phyloP scores from a whole-genome alignment of 2,113 vertebrate species.

The Tamias sibiricus region DNA sequence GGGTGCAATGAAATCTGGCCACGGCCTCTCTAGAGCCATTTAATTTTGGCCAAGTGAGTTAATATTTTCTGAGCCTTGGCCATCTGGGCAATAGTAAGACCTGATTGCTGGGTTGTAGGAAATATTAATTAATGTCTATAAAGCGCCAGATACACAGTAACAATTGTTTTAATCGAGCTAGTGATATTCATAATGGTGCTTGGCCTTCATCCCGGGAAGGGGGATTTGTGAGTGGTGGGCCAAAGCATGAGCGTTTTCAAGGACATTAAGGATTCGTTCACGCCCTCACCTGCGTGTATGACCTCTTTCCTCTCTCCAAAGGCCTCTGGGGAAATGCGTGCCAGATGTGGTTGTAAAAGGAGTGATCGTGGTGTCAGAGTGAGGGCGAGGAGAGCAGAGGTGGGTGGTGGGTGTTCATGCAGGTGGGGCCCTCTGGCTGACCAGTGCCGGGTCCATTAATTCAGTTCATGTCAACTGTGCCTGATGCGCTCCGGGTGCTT shows the following conservation, averaged over 20 bases:
- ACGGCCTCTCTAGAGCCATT: conserved; percentile 9
- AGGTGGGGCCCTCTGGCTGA: not conserved
- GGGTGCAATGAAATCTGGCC: not conserved
- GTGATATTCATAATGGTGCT: conserved; percentile 37
- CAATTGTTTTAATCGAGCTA: conserved; percentile 41
- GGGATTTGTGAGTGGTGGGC: conserved; percentile 25
- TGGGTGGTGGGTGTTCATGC: no score
- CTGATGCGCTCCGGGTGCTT: not conserved
- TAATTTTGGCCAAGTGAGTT: conserved; percentile 53
- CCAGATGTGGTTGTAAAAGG: not conserved
- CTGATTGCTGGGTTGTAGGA: conserved; percentile 52
- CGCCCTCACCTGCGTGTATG: not conserved
- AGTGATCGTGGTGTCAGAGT: not conserved
- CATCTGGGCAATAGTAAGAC: not conserved
- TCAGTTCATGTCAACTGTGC: not conserved
- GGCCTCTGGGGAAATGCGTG: not conserved
- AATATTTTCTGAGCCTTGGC: conserved; percentile 32
- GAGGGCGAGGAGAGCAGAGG: not conserved
- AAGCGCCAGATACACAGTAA: conserved; percentile 31
- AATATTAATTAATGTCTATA: conserved; percentile 44
- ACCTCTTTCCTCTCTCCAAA: not conserved
- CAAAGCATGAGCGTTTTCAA: not conserved
- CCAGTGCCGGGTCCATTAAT: not conserved
- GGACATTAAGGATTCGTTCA: not conserved
- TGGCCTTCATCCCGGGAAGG: conserved; percentile 52